Evolutionary conservation across 2,797 vertebrate genomes (phyloP).

Genomic region (Phaenicophaeus curvirostris): DNA sequence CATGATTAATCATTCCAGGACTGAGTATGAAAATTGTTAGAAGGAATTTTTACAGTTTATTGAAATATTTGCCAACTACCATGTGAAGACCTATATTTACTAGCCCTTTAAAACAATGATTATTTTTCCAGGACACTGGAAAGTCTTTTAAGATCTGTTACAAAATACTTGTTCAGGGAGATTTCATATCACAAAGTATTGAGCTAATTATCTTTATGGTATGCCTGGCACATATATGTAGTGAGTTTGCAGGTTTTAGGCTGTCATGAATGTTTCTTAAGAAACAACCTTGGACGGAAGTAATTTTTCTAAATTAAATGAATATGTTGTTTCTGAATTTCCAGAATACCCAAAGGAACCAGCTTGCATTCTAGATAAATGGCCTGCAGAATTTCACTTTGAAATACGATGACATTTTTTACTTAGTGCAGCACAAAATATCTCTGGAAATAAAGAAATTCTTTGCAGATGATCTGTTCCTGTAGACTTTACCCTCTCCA

Average conservation of each 20-base stretch:
- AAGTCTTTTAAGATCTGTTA: not conserved
- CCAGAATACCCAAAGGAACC: constrained; percentile 26
- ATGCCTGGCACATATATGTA: not conserved
- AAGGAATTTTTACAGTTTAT: not conserved
- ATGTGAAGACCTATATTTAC: not conserved
- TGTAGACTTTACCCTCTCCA: not conserved
- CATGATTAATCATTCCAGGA: not conserved
- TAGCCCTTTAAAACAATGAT: constrained; percentile 6
- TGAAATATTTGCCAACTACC: constrained; percentile 13
- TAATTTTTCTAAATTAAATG: constrained; percentile 60
- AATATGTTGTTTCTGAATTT: constrained; percentile 49
- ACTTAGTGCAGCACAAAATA: not conserved
- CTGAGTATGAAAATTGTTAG: not conserved
- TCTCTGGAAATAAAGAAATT: not conserved
- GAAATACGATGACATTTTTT: constrained; percentile 19
- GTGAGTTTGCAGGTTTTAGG: not conserved
- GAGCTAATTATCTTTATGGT: constrained; percentile 7
- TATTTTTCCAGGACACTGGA: constrained; percentile 37
- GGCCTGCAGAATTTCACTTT: constrained; percentile 55
- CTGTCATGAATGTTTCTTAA: constrained; percentile 12
- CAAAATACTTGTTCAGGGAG: not conserved
- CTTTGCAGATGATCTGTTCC: not conserved
- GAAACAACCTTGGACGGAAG: constrained; percentile 17
- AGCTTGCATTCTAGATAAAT: constrained; percentile 44
- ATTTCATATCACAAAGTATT: constrained; percentile 13